Evolutionary conservation across 2,113 vertebrate species (phyloP).

Genomic region (Nothobranchius kuhntae): DNA sequence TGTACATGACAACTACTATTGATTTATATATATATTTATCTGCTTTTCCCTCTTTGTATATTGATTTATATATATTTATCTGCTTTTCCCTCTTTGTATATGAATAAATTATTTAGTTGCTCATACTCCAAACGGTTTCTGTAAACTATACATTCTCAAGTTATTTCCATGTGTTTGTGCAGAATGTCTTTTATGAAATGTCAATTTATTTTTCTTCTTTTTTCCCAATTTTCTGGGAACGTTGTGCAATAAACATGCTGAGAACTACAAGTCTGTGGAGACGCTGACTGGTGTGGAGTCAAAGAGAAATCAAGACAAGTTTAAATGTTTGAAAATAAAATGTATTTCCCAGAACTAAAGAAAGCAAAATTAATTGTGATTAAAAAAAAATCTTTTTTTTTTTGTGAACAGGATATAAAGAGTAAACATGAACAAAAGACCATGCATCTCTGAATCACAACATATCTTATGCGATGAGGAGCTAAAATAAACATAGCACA

Average conservation of each 20-base stretch:
- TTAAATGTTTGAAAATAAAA: neutral
- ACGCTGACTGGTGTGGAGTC: conserved; percentile 9
- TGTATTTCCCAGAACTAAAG: neutral
- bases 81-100: conserved; percentile 70
- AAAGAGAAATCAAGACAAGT: neutral
- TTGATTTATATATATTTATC: conserved; percentile 63
- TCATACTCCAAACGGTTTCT: conserved; percentile 79
- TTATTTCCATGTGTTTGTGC: conserved; percentile 88
- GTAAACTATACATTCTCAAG: conserved; percentile 87
- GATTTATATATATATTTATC: no score
- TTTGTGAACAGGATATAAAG: no score
- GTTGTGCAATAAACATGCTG: conserved; percentile 98
- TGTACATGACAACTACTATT: conserved; percentile 57
- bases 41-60: no score
- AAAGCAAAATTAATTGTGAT: no score
- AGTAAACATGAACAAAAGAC: neutral
- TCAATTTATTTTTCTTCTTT: conserved; percentile 70
- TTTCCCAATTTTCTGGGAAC: conserved; percentile 98
- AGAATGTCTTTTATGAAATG: conserved; percentile 88
- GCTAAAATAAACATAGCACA: conserved; percentile 15
- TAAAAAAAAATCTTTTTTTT: no score
- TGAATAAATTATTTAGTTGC: conserved; percentile 91
- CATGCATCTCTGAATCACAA: neutral
- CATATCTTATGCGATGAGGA: neutral
- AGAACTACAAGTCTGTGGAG: conserved; percentile 17